Evolutionary conservation across 2,888 invertebrate genomes (phyloP), one percentile per base, ranked within the genome.

Genomic region (Drosophila peninsularis): DNA sequence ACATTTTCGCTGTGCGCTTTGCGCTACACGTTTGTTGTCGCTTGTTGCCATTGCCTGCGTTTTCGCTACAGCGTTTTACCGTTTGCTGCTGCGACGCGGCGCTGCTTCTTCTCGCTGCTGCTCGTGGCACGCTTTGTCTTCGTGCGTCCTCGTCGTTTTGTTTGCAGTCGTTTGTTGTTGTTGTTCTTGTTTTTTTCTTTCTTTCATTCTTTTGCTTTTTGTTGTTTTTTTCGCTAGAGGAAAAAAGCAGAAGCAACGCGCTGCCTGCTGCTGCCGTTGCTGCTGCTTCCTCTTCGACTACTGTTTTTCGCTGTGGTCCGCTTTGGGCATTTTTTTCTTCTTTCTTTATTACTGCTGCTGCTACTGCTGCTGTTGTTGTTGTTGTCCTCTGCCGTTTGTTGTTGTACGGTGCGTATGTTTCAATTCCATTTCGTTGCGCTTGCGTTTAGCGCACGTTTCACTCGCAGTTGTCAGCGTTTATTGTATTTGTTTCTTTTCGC

Each of bases 1-100:
- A 73, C 68, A 71, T 68, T 83, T 83, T 85, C 71, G 66, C 71
- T 61, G 67, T 73, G 52, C 67, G 72, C 61, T 67, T 70, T 68
- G 60, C 66, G 71, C 54, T 60, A 54, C 34, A 47, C 71, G 60
- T 74, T 69, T 75, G 64, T 63, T 63, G 60, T 75, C 75, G 71
- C 65, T 69, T 63, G 63, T 70, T 75, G 62, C 65, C 64, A 67
- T 65, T 79, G 62, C 72, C 68, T 57, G 64, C 57, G 64, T 65
- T 75, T 69, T 66, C 68, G 62, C 56, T 55, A 56, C 39, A 58
- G 78, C 67, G 54, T 54, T 62, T 50, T 45, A 62, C 62, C 62
- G 62, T 65, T 53, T 56, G 62, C 62, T 60, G 42, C 36, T 30
- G 24, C 62, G 53, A 17, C 39, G 53, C 36, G 55, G 11, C 19